Evolutionary conservation across 2,113 vertebrate species (phyloP), one percentile per base, ranked within the genome.

Genomic region (Dicaeum eximium): DNA sequence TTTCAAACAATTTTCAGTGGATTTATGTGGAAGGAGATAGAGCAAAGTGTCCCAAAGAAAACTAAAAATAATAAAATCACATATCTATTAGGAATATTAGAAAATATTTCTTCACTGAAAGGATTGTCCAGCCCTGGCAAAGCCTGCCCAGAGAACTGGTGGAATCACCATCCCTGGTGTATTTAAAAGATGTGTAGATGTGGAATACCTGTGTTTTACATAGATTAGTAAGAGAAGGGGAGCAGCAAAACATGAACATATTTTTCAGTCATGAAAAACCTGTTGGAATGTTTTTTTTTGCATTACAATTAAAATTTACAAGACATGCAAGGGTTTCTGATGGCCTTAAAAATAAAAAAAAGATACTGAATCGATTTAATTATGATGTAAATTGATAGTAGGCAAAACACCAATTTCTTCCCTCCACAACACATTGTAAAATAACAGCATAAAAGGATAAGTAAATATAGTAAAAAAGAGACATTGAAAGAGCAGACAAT

Each of bases 221-320:
- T 7, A 28, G 15, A 54, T 67, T 45, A 58, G 7, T 16, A 77
- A 60, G 20, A 57, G 14, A 42, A 75, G 8, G 3, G 3, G 3
- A 30, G 14, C 0, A 0, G n/a, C 6, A 67, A 94, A 67, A 47
- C 1, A n/a, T 23, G 2, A 73, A 37, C 2, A 21, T 28, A 1
- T 11, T 88, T 69, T 73, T 67, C 45, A 72, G 13, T 40, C 0
- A 7, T 23, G 15, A 42, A 72, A 84, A 84, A 45, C 1, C 9
- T 25, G 2, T 51, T 65, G 27, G 25, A 19, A 84, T 1, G 12
- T 38, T 38, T 6, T 54, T 87, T 23, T 27, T 27, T 54, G 8
- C 5, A 13, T 62, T 64, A 27, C 5, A 71, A 21, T 31, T 62
- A 8, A 77, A 54, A 48, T 67, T 84, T 50, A 45, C 12, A 25